Evolutionary conservation across 2,113 vertebrate species (phyloP), one percentile per base, ranked within the genome.

Genomic region (Arenaria interpres): DNA sequence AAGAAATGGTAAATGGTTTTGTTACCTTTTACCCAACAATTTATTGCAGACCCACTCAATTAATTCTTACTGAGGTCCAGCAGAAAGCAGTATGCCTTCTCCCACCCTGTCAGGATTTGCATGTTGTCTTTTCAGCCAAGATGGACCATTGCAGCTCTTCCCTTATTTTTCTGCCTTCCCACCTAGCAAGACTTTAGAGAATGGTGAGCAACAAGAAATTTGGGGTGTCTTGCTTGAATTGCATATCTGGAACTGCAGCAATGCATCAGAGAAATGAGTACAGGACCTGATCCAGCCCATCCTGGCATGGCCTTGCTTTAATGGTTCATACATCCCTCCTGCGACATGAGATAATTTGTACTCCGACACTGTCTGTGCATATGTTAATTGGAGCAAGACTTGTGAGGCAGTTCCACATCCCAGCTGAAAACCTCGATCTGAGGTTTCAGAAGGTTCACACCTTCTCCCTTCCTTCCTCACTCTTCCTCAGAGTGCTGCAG

Each of bases 61-160:
- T 68, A 75, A 51, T 27, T 96, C 84, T 89, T 86, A 74, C 37
- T 46, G 64, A 90, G 22, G 45, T 69, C 39, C 35, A 63, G 64
- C 37, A 89, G 59, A 86, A 93, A 84, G 9, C 67, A 56, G 23
- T 32, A 19, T 66, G 39, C 72, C 39, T 33, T 28, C 50, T 69
- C 50, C 66, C 0, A 1, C 32, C 28, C 60, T 50, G 39, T 32
- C 41, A 87, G 82, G 35, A 56, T 67, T 51, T 88, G 33, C 2
- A 0, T 7, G n/a, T 51, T 92, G 35, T 24, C 46, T 67, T 79
- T 75, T 67, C 63, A 76, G 67, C 37, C 82, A 81, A 76, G 74
- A n/a, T 0, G 8, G 56, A 48, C 17, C 25, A 10, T 14, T 56
- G 39, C 72, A 79, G 62, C 62, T 60, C 18, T 71, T 79, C 50